phyloP scores from a whole-genome alignment of 2,797 vertebrate species.

The Clarias platycephalus region DNA sequence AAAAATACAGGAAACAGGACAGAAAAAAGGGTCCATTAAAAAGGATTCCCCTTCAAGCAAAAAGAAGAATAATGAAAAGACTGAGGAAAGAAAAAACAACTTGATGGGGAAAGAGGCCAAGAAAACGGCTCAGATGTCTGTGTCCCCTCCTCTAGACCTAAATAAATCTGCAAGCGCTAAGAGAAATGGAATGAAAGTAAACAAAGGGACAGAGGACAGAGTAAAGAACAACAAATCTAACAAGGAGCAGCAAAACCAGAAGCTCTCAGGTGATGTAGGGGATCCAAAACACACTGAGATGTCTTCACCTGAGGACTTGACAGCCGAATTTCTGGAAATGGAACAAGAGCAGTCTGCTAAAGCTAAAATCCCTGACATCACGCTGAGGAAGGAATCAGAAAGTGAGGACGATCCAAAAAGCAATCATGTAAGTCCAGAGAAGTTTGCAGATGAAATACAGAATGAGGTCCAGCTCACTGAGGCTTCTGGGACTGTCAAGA shows the following conservation, averaged over 20 bases:
- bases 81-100: constrained; percentile 64
- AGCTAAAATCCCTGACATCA: not conserved
- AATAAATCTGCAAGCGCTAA: constrained; percentile 62
- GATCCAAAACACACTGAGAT: constrained; percentile 66
- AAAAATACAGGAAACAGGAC: constrained; percentile 65
- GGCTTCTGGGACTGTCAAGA: constrained; percentile 70
- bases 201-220: constrained; percentile 60
- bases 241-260: constrained; percentile 59
- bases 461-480: constrained; percentile 64
- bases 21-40: constrained; percentile 63
- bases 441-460: constrained; percentile 30
- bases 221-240: constrained; percentile 50
- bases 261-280: constrained; percentile 45
- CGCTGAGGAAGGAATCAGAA: not conserved
- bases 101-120: constrained; percentile 61
- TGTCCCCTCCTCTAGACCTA: constrained; percentile 31
- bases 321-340: constrained; percentile 68
- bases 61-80: constrained; percentile 74
- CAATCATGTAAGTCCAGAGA: constrained; percentile 58
- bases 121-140: constrained; percentile 50
- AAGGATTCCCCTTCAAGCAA: constrained; percentile 64
- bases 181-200: constrained; percentile 56
- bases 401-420: constrained; percentile 50
- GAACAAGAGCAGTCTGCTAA: constrained; percentile 43
- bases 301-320: constrained; percentile 79